These are phyloP conservation scores for Tupiocoris notatus DNA, from an alignment of 2,888 invertebrate genomes.

Conservation along the genomic window DNA sequence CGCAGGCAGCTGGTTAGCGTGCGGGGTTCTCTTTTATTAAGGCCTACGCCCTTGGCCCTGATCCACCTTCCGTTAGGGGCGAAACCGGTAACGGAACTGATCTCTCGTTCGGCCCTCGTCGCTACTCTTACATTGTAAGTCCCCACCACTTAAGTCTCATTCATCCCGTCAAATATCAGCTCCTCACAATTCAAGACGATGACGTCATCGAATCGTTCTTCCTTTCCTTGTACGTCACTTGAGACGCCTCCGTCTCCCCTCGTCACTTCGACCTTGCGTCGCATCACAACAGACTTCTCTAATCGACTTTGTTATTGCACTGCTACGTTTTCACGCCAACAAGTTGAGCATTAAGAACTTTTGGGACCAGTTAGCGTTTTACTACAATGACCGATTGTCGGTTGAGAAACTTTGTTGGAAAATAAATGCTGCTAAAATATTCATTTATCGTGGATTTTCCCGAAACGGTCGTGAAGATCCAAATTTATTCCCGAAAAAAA, in stretches of 20 bases:
- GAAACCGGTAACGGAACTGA: conserved; percentile 28
- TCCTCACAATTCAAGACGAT: background rate
- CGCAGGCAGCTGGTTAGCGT: conserved; percentile 23
- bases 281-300: background rate
- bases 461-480: too few relatives aligned
- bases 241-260: background rate
- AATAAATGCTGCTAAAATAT: too few relatives aligned
- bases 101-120: conserved; percentile 9
- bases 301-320: background rate
- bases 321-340: background rate
- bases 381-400: too few relatives aligned
- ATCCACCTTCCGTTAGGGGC: conserved; percentile 31
- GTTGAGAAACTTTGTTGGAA: too few relatives aligned
- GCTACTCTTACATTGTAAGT: background rate
- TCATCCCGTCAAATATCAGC: background rate
- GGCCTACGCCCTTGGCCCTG: background rate
- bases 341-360: background rate
- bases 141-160: background rate
- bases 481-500: too few relatives aligned
- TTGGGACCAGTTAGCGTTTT: too few relatives aligned
- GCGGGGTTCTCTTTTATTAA: background rate
- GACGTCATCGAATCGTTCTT: conserved; percentile 29
- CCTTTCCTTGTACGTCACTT: conserved; percentile 16
- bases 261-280: background rate
- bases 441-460: too few relatives aligned